These are phyloP conservation scores for Leucozona laternaria DNA, from an alignment of 2,888 invertebrate species.

Conservation along the genomic window DNA sequence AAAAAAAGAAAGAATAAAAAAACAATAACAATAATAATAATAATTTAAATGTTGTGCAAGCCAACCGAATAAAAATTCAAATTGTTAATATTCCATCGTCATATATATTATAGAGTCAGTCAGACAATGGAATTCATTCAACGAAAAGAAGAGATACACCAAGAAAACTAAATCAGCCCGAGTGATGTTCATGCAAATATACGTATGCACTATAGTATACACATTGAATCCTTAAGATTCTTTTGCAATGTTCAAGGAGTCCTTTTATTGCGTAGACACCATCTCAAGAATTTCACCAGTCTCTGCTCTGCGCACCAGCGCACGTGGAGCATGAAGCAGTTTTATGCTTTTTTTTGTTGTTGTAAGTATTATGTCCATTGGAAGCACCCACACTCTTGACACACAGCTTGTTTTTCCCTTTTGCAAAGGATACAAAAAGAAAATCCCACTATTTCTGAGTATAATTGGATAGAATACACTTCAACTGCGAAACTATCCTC, in stretches of 20 bases:
- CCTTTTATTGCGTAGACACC: conserved; percentile 54
- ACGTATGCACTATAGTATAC: neutral
- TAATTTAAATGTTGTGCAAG: conserved; percentile 59
- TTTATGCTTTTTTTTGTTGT: neutral
- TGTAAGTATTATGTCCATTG: conserved; percentile 19
- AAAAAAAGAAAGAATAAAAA: conserved; percentile 3
- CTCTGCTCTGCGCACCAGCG: conserved; percentile 2
- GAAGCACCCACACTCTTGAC: conserved; percentile 9
- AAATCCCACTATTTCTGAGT: conserved; percentile 26
- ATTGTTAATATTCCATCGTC: conserved; percentile 39
- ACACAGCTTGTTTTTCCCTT: conserved; percentile 9
- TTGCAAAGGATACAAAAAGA: neutral
- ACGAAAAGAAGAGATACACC: conserved; percentile 2
- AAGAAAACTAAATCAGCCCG: conserved; percentile 33
- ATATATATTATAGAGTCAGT: too few species aligned
- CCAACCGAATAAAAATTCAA: conserved; percentile 53
- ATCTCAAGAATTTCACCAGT: conserved; percentile 49
- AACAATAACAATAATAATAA: conserved; percentile 40
- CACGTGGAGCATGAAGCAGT: conserved; percentile 43
- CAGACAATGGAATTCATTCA: conserved; percentile 51
- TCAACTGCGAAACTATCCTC: conserved; percentile 12
- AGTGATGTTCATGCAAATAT: conserved; percentile 24
- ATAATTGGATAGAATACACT: conserved; percentile 55
- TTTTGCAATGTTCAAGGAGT: conserved; percentile 19
- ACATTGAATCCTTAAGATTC: conserved; percentile 41